These are phyloP conservation scores for Tetragonula carbonaria DNA, from an alignment of 2,888 invertebrate genomes.

Conservation along the genomic window DNA sequence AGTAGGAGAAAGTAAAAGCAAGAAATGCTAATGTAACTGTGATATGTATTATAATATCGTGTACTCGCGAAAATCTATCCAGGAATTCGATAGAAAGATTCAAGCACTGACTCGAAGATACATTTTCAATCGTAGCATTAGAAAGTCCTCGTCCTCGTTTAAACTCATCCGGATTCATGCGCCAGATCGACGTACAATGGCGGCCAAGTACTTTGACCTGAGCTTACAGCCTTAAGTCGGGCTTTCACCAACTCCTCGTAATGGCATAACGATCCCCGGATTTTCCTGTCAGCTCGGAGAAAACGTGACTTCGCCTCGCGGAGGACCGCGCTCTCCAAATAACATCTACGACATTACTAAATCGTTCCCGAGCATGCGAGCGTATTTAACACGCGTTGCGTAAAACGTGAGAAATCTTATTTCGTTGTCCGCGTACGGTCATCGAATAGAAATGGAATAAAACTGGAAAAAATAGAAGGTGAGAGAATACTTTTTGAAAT, in stretches of 20 bases:
- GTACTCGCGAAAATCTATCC: background rate
- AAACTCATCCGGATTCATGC: constrained; percentile 11
- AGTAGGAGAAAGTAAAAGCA: background rate
- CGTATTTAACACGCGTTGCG: constrained; percentile 30
- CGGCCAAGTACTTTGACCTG: constrained; percentile 33
- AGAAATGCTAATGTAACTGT: too few species aligned
- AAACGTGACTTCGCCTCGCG: constrained; percentile 18
- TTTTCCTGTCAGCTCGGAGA: constrained; percentile 1
- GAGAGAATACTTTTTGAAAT: background rate
- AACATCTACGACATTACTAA: constrained; percentile 36
- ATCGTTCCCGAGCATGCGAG: constrained; percentile 21
- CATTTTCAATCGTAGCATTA: constrained; percentile 31
- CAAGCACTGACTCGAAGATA: background rate
- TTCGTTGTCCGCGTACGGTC: too few species aligned
- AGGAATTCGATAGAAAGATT: background rate
- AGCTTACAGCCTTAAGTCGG: constrained; percentile 46
- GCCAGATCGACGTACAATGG: constrained; percentile 14
- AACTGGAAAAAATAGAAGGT: background rate
- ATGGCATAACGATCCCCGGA: constrained; percentile 43
- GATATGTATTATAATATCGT: too few species aligned
- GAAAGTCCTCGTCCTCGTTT: constrained; percentile 29
- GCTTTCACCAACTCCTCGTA: constrained; percentile 36
- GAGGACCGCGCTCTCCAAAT: constrained; percentile 7
- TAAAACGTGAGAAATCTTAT: constrained; percentile 29
- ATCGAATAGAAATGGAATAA: too few species aligned